Percentiles rank a stretch among this genome's conserved stretches.
These are phyloP conservation scores for Piaya cayana DNA, from an alignment of 2,113 vertebrate species.

Conservation along the genomic window DNA sequence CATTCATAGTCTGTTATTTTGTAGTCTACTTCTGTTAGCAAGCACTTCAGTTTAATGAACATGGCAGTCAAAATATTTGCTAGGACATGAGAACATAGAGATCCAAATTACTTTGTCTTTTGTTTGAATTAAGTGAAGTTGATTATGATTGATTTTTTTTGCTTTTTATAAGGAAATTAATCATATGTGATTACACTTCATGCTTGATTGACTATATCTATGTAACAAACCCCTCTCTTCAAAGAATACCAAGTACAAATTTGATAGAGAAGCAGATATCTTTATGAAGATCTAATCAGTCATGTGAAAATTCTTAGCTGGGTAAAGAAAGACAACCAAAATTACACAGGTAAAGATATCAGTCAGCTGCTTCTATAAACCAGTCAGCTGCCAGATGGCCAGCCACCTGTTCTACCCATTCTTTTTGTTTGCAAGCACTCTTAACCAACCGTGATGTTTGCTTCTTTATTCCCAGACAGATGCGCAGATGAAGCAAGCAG, in stretches of 20 bases:
- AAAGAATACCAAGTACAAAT: neutral
- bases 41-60: neutral
- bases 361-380: neutral
- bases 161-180: neutral
- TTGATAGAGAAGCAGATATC: neutral
- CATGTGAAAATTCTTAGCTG: neutral
- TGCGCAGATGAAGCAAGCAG: neutral
- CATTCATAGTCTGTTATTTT: neutral
- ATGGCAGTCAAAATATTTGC: neutral
- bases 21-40: neutral
- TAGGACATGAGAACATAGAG: neutral
- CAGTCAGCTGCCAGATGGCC: neutral
- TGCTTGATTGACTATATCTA: neutral
- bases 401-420: neutral
- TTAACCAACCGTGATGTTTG: neutral
- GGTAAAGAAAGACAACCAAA: neutral
- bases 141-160: neutral
- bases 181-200: neutral
- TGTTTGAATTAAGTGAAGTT: neutral
- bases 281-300: neutral
- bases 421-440: neutral
- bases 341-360: neutral
- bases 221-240: neutral
- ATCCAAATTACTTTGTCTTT: neutral
- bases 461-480: neutral